Evolutionary conservation across 1,140 invertebrate species (phyloP), one percentile per base, ranked within the genome.

Genomic region (Papilio xuthus): DNA sequence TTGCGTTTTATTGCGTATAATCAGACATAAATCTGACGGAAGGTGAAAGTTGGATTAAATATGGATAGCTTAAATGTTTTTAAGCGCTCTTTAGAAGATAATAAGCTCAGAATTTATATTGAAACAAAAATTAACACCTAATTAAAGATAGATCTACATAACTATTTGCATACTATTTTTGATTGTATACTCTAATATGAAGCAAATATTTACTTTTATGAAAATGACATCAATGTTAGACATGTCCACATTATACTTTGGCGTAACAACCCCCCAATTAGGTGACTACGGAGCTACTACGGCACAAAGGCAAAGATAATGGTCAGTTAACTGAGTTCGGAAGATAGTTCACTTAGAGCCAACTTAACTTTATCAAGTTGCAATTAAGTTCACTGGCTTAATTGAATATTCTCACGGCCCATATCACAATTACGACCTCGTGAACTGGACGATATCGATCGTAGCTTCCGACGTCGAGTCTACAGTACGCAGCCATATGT

Each of bases 281-380:
- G 89, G 85, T 78, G 80, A 84, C 86, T 80, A 81, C 83, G 82
- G 85, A 85, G 89, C 88, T 84, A 89, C 88, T 84, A 83, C 74
- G 82, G 88, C 89, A 93, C 92, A 93, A 93, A 93, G 92, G 92
- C 91, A 90, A 88, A 91, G 90, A 93, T 93, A 92, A 92, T 92
- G 90, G 91, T 89, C 91, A 89, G 90, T 88, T 92, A 93, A 93
- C 92, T 92, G 88, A 90, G 89, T 92, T 91, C 87, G 74, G 85
- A 93, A 93, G 92, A 93, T 92, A 92, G 90, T 92, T 93, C 92
- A 93, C 92, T 93, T 93, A 91, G 88, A 88, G 79, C 84, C 80
- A 88, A 89, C 88, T 89, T 91, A 89, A 91, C 89, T 92, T 91
- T 93, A 91, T 93, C 92, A 93, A 93, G 88, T 92, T 89, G 88